Conservation (phyloP, 2,888 invertebrate genomes). For the Entomobrya proxima region DNA sequence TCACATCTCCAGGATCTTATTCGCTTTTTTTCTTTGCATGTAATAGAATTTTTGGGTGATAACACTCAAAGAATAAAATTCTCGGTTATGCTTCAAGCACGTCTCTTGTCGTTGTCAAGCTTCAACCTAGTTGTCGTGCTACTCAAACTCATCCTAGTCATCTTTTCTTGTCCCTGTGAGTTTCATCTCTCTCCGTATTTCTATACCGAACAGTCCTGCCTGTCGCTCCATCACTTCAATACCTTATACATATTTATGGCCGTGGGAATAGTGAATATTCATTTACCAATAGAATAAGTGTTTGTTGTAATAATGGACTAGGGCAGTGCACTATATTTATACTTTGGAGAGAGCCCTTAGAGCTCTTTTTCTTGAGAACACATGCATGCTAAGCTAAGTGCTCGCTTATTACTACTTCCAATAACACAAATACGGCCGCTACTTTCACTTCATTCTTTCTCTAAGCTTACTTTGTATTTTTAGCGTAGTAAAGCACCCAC, state of each 20-base stretch:
- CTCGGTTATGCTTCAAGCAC: slow-evolving; percentile 45
- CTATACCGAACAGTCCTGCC: too few species aligned
- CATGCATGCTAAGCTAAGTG: neutral
- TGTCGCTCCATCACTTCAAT: neutral
- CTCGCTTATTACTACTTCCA: neutral
- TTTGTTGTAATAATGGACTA: neutral
- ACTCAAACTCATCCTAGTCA: slow-evolving; percentile 31
- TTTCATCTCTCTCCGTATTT: neutral
- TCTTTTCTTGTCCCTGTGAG: slow-evolving; percentile 22
- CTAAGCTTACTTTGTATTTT: neutral
- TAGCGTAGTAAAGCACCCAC: too few species aligned
- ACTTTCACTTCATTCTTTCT: too few species aligned
- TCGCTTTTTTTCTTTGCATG: too few species aligned
- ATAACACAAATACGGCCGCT: neutral
- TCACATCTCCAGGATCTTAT: too few species aligned
- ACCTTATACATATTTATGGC: neutral
- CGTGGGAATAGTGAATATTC: neutral
- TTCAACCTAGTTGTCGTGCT: slow-evolving; percentile 21
- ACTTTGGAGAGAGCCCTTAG: neutral
- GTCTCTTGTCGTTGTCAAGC: too few species aligned
- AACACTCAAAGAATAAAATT: slow-evolving; percentile 20
- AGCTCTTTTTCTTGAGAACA: neutral
- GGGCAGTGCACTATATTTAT: neutral
- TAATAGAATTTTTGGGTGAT: slow-evolving; percentile 57
- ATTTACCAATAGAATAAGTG: neutral